phyloP scores from a whole-genome alignment of 1,140 invertebrate species.

The Tetramorium parvispinum region DNA sequence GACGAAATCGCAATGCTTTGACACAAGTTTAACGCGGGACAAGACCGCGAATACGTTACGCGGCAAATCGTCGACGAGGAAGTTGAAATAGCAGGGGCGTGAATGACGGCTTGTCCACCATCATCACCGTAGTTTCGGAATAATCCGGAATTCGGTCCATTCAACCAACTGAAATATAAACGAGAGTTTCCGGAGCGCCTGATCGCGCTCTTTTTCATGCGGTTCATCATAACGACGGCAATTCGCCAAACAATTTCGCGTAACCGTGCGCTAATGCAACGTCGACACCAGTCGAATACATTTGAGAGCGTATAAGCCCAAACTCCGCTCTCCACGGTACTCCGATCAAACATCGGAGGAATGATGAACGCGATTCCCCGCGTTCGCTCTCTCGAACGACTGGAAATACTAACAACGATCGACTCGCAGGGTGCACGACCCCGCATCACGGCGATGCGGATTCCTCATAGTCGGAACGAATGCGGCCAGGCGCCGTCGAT shows the following conservation, averaged over 20 bases:
- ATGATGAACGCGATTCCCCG: background rate
- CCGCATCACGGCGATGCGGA: conserved; percentile 47
- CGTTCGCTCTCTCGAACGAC: conserved; percentile 38
- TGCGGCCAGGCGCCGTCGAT: conserved; percentile 12
- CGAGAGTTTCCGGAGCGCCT: background rate
- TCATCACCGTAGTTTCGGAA: background rate
- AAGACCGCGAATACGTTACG: background rate
- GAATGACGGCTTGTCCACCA: background rate
- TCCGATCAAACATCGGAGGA: conserved; percentile 72
- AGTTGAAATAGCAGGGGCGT: background rate
- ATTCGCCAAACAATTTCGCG: conserved; percentile 64
- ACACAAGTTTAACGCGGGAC: conserved; percentile 3
- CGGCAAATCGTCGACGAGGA: background rate
- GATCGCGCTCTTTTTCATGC: conserved; percentile 4
- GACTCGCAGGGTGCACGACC: conserved; percentile 60
- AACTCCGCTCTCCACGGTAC: conserved; percentile 15
- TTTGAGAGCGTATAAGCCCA: conserved; percentile 78
- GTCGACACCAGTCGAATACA: conserved; percentile 69
- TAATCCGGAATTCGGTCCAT: conserved; percentile 39
- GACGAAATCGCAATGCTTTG: background rate
- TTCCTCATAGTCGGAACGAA: conserved; percentile 58
- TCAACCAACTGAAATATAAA: conserved; percentile 52
- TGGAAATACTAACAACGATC: conserved; percentile 65
- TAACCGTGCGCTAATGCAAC: conserved; percentile 69
- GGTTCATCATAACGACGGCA: conserved; percentile 15